Percentiles rank a stretch among this genome's conserved stretches.
These are phyloP conservation scores for Heliconius sara DNA, from an alignment of 2,888 invertebrate genomes.

Conservation along the genomic window DNA sequence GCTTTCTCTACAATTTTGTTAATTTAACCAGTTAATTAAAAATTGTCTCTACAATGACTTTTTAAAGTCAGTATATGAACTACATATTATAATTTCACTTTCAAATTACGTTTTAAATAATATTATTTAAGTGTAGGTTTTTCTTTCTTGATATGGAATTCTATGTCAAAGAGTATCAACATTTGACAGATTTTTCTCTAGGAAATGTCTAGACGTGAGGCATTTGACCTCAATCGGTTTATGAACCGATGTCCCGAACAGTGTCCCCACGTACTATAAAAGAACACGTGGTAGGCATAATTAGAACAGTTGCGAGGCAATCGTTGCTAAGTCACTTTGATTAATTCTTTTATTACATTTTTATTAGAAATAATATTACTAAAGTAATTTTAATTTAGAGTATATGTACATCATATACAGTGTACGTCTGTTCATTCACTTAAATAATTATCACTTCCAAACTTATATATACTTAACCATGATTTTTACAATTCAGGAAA, in stretches of 20 bases:
- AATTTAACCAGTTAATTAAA: background rate
- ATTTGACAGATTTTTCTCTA: constrained; percentile 22
- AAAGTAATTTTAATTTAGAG: background rate
- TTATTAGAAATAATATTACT: background rate
- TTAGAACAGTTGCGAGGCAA: constrained; percentile 59
- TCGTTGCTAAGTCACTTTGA: background rate
- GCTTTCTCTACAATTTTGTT: constrained; percentile 2
- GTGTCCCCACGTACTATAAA: constrained; percentile 59
- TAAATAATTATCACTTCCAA: background rate
- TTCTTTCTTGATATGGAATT: background rate
- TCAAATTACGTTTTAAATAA: background rate
- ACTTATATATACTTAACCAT: background rate
- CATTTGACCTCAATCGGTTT: constrained; percentile 71
- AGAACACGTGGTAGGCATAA: constrained; percentile 72
- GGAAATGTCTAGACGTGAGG: constrained; percentile 59
- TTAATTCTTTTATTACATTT: background rate
- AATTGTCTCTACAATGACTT: background rate
- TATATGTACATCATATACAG: background rate
- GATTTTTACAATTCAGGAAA: constrained; percentile 30
- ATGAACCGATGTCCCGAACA: constrained; percentile 61
- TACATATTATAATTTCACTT: constrained; percentile 10
- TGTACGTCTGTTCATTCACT: background rate
- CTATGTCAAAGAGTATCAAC: background rate
- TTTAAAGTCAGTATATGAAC: background rate
- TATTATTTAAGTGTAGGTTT: background rate